Evolutionary conservation across 2,797 vertebrate species (phyloP).

Genomic region (Rhincodon typus): DNA sequence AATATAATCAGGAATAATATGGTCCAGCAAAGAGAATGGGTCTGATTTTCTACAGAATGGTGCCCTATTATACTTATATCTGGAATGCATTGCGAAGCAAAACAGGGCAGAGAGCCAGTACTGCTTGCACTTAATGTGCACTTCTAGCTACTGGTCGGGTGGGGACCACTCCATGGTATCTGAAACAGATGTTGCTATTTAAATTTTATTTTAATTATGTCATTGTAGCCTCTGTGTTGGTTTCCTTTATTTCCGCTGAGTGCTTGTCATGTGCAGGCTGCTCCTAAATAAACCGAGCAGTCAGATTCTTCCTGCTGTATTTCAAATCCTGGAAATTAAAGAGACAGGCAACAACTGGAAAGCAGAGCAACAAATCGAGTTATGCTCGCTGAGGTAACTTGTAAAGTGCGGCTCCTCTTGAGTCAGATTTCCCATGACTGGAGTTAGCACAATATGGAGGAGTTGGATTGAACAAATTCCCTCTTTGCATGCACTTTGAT

Average conservation of each 20-base stretch:
- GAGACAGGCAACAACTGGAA: background rate
- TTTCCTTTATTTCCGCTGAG: background rate
- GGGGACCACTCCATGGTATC: background rate
- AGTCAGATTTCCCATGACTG: background rate
- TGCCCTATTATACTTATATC: background rate
- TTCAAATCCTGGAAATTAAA: background rate
- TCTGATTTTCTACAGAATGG: background rate
- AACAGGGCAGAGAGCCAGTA: background rate
- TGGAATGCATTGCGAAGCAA: background rate
- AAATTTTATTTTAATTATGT: constrained; percentile 16
- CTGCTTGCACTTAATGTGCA: background rate
- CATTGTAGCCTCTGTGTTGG: background rate
- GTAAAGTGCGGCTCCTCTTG: background rate
- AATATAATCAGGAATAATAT: background rate
- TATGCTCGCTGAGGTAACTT: background rate
- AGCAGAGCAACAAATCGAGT: background rate
- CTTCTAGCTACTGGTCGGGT: background rate
- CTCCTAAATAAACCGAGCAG: background rate
- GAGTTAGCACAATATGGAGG: background rate
- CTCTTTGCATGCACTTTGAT: background rate
- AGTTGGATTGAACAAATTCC: background rate
- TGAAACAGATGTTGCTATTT: constrained; percentile 6
- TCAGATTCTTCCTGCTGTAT: background rate
- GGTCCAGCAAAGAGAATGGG: background rate
- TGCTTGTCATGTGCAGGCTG: background rate